A percentile compares a stretch with the other conserved stretches of the same genome.
Evolutionary conservation across 2,113 vertebrate species (phyloP).

Genomic region (Melospiza georgiana): DNA sequence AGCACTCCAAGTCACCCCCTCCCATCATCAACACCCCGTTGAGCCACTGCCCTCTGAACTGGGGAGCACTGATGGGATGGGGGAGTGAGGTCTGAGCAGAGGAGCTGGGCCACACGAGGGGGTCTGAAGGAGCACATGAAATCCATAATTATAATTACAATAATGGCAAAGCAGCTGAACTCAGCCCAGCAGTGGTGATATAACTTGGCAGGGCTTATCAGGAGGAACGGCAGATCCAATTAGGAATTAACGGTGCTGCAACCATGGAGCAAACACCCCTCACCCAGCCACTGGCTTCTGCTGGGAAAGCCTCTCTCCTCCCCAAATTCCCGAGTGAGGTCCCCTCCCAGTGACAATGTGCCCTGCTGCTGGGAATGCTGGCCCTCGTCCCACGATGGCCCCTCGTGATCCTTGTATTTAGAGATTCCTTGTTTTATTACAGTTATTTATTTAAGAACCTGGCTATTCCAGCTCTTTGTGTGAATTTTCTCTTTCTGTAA

Average conservation of each 20-base stretch:
- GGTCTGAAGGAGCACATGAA: neutral
- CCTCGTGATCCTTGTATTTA: neutral
- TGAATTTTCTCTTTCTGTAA: neutral
- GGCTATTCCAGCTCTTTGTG: neutral
- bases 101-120: neutral
- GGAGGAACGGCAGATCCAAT: neutral
- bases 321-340: neutral
- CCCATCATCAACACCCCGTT: rapidly evolving
- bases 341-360: rapidly evolving
- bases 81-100: rapidly evolving
- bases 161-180: neutral
- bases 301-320: neutral
- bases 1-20: neutral
- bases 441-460: neutral
- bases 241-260: neutral
- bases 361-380: rapidly evolving
- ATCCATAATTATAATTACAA: neutral
- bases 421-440: neutral
- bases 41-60: neutral
- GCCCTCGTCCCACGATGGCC: rapidly evolving
- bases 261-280: neutral
- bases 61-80: neutral
- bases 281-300: rapidly evolving
- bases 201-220: constrained; percentile 13
- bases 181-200: neutral